phyloP scores from a whole-genome alignment of 1,140 invertebrate genomes.

The Frieseomelitta varia region DNA sequence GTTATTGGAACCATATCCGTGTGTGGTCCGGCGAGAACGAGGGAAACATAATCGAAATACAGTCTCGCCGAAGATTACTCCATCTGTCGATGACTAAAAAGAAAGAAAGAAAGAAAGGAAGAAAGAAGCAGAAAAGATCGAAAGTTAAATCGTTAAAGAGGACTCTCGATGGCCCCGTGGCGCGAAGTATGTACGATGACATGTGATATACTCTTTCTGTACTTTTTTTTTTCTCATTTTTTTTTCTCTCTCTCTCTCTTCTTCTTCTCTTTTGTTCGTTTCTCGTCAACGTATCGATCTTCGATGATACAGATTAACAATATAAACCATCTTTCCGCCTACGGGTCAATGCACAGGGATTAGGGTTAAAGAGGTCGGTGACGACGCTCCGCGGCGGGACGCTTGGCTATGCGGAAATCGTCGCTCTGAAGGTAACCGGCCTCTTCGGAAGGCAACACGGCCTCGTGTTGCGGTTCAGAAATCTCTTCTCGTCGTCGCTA shows the following conservation, averaged over 20 bases:
- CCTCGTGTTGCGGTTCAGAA: slow-evolving; percentile 64
- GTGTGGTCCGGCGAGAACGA: neutral
- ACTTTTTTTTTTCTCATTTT: neutral
- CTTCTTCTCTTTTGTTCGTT: no score
- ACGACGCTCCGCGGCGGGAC: slow-evolving; percentile 93
- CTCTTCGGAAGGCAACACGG: slow-evolving; percentile 65
- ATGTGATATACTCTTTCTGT: neutral
- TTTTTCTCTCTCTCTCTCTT: no score
- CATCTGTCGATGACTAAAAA: neutral
- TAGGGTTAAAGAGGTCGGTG: slow-evolving; percentile 95
- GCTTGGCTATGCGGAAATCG: slow-evolving; percentile 95
- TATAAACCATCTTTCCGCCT: slow-evolving; percentile 78
- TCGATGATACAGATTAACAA: slow-evolving; percentile 71
- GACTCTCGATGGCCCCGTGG: slow-evolving; percentile 31
- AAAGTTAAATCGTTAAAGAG: neutral
- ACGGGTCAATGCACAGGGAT: slow-evolving; percentile 84
- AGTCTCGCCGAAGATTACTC: neutral
- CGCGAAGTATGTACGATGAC: neutral
- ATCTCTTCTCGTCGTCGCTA: slow-evolving; percentile 45
- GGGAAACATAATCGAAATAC: neutral
- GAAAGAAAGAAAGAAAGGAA: no score
- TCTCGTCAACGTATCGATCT: slow-evolving; percentile 45
- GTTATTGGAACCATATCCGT: neutral
- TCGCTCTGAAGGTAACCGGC: slow-evolving; percentile 94
- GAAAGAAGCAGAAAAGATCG: neutral